phyloP scores from a whole-genome alignment of 2,113 vertebrate genomes.

The Chloebia gouldiae region DNA sequence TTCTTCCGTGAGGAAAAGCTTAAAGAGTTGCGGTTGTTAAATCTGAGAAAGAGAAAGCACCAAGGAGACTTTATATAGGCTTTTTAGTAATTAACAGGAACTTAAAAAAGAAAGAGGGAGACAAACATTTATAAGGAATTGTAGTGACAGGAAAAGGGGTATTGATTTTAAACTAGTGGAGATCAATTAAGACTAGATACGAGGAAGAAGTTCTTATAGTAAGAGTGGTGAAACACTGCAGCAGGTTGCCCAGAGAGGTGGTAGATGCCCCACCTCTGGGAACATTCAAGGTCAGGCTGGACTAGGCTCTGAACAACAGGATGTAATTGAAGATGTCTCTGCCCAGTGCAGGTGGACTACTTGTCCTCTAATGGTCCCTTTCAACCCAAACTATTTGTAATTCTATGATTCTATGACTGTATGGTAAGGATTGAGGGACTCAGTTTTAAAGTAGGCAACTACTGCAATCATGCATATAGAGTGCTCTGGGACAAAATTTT shows the following conservation, averaged over 20 bases:
- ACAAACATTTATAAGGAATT: background rate
- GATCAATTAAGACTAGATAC: rapidly evolving
- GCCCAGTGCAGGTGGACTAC: background rate
- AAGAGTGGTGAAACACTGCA: background rate
- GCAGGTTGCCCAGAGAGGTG: background rate
- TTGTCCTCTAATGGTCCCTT: background rate
- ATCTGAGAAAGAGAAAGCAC: background rate
- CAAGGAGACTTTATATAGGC: background rate
- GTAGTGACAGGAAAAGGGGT: background rate
- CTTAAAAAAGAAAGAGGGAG: background rate
- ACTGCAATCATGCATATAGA: background rate
- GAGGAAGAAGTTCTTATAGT: background rate
- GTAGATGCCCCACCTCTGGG: background rate
- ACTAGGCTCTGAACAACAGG: rapidly evolving
- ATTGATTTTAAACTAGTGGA: background rate
- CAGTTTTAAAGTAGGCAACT: background rate
- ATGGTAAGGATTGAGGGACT: background rate
- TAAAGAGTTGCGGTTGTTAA: background rate
- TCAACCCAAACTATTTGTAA: background rate
- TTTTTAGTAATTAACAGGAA: background rate
- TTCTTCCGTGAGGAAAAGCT: background rate
- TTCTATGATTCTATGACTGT: background rate
- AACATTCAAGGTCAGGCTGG: background rate
- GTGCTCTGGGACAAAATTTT: background rate
- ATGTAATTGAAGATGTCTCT: background rate